Conservation (phyloP, 2,797 vertebrate genomes). For the Oreochromis mossambicus region DNA sequence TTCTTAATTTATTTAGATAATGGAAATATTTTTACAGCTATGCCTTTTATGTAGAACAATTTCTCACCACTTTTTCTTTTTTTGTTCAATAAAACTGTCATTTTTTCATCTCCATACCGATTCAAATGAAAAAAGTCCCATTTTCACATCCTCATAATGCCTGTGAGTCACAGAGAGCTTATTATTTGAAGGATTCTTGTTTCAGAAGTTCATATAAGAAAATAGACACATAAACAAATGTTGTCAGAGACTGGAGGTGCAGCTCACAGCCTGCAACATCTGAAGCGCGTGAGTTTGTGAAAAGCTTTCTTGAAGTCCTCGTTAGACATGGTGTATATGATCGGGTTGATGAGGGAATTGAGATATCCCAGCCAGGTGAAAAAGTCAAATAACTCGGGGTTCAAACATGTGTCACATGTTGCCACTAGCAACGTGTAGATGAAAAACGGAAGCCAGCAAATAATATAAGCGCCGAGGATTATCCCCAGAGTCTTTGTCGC, state of each 20-base stretch:
- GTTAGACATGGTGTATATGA: conserved; percentile 98
- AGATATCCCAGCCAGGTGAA: conserved; percentile 98
- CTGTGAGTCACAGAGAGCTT: neutral
- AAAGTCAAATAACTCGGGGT: conserved; percentile 91
- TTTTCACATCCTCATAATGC: neutral
- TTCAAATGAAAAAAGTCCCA: neutral
- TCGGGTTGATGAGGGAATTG: conserved; percentile 96
- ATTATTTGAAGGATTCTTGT: neutral
- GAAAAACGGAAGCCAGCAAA: conserved; percentile 99
- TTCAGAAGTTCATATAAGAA: neutral
- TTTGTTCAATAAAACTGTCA: neutral
- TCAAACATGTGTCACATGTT: conserved; percentile 81
- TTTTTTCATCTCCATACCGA: neutral
- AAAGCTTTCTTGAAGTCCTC: conserved; percentile 99
- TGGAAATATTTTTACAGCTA: neutral
- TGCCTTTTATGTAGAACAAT: neutral
- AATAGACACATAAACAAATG: neutral
- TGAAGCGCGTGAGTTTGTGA: conserved; percentile 92
- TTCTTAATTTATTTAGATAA: neutral
- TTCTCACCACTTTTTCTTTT: neutral
- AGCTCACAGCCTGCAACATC: conserved; percentile 72
- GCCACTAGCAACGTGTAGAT: conserved; percentile 83
- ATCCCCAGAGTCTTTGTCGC: conserved; percentile 97
- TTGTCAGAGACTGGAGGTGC: neutral
- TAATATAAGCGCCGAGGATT: conserved; percentile 95